phyloP scores from a whole-genome alignment of 2,113 vertebrate genomes.

The Sinocyclocheilus grahami region DNA sequence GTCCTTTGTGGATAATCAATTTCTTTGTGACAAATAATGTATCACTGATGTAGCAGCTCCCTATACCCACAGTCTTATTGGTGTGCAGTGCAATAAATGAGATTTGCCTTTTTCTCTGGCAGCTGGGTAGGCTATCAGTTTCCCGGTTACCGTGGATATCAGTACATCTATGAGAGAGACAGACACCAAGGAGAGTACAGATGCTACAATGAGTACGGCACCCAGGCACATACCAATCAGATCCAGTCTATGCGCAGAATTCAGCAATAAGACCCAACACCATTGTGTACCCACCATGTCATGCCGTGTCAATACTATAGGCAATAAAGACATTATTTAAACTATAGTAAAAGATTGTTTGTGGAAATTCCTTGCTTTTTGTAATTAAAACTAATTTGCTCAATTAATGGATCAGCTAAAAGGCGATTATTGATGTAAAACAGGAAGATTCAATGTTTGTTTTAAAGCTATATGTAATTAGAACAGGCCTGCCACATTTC shows the following conservation, averaged over 20 bases:
- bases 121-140: slow-evolving; percentile 98
- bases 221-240: slow-evolving; percentile 94
- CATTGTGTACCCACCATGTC: slow-evolving; percentile 65
- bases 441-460: background rate
- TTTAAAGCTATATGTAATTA: background rate
- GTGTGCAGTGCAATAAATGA: slow-evolving; percentile 24
- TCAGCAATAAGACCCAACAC: slow-evolving; percentile 82
- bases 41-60: background rate
- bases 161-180: slow-evolving; percentile 93
- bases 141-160: slow-evolving; percentile 95
- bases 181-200: slow-evolving; percentile 91
- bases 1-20: background rate
- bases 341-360: slow-evolving; percentile 61
- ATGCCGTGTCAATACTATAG: slow-evolving; percentile 69
- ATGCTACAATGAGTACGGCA: slow-evolving; percentile 91
- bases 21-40: background rate
- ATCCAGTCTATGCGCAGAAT: slow-evolving; percentile 95
- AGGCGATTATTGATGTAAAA: slow-evolving; percentile 38
- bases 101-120: slow-evolving; percentile 50
- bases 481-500: background rate
- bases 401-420: background rate
- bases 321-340: slow-evolving; percentile 79
- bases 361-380: slow-evolving; percentile 62
- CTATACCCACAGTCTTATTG: background rate
- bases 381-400: background rate